Conservation (phyloP, 2,888 invertebrate genomes). For the Seira sanloemensis region DNA sequence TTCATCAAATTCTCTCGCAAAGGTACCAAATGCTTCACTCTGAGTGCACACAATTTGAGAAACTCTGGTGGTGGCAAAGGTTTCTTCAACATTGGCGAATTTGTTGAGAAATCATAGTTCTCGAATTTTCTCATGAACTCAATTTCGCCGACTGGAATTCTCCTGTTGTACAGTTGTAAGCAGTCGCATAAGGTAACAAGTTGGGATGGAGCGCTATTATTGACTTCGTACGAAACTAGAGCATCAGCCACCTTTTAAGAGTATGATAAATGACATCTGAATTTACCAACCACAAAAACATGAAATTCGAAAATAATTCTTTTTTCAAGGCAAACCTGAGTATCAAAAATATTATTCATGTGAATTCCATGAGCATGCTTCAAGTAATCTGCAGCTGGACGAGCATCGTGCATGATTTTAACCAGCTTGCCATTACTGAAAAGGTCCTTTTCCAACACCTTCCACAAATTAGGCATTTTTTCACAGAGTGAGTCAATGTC, state of each 20-base stretch:
- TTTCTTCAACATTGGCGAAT: slow-evolving; percentile 58
- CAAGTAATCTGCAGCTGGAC: slow-evolving; percentile 80
- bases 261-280: not conserved
- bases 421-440: slow-evolving; percentile 76
- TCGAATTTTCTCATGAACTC: slow-evolving; percentile 65
- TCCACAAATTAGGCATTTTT: slow-evolving; percentile 76
- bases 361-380: slow-evolving; percentile 80
- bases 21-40: slow-evolving; percentile 67
- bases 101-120: slow-evolving; percentile 44
- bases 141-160: slow-evolving; percentile 64
- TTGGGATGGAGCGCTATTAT: slow-evolving; percentile 41
- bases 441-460: slow-evolving; percentile 76
- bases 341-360: slow-evolving; percentile 80
- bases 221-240: slow-evolving; percentile 40
- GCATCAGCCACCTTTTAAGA: slow-evolving; percentile 62
- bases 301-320: no score
- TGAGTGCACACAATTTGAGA: slow-evolving; percentile 64
- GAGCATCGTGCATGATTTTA: slow-evolving; percentile 81
- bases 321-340: slow-evolving; percentile 78
- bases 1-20: slow-evolving; percentile 62
- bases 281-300: not conserved
- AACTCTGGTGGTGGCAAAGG: slow-evolving; percentile 65
- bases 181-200: slow-evolving; percentile 58
- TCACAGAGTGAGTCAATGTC: slow-evolving; percentile 74
- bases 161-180: slow-evolving; percentile 50